Percentiles rank a stretch among this genome's conserved stretches.
Conservation (phyloP, 2,888 invertebrate species). For the Syritta pipiens region DNA sequence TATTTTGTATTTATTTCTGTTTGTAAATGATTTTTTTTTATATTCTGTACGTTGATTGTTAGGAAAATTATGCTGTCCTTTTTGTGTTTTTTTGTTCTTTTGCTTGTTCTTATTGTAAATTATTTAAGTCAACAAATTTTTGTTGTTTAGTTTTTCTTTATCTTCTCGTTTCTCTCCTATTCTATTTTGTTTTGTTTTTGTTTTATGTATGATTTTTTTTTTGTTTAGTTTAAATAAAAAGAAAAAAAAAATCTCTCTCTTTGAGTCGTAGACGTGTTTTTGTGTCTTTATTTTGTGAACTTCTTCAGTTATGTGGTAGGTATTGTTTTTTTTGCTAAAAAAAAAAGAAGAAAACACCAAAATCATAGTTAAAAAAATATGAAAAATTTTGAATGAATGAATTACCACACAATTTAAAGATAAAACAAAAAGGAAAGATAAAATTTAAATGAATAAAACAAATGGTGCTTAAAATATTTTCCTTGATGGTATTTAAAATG, state of each 20-base stretch:
- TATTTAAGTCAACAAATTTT: slow-evolving; percentile 39
- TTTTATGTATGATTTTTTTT: slow-evolving; percentile 23
- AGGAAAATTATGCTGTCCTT: slow-evolving; percentile 4
- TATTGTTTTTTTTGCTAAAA: slow-evolving; percentile 40
- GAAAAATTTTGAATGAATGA: slow-evolving; percentile 29
- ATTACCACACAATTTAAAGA: slow-evolving; percentile 33
- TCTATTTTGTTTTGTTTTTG: slow-evolving; percentile 16
- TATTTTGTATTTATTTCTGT: slow-evolving; percentile 41
- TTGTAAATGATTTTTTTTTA: too few species aligned
- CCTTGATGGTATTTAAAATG: slow-evolving; percentile 59
- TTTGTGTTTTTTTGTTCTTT: too few species aligned
- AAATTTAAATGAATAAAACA: slow-evolving; percentile 59
- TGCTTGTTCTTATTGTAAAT: slow-evolving; percentile 27
- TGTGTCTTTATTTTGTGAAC: slow-evolving; percentile 41
- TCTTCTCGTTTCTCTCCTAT: slow-evolving; percentile 22
- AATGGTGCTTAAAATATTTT: slow-evolving; percentile 68
- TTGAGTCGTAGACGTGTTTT: slow-evolving; percentile 72
- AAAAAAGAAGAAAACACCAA: too few species aligned
- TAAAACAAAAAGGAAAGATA: too few species aligned
- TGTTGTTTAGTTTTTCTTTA: slow-evolving; percentile 5
- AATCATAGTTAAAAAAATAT: not conserved
- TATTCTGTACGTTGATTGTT: not conserved
- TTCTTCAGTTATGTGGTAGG: slow-evolving; percentile 41
- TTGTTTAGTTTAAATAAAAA: slow-evolving; percentile 65
- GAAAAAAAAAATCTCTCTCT: slow-evolving; percentile 49